These are phyloP conservation scores for Mohoua ochrocephala DNA, from an alignment of 2,113 vertebrate genomes.

Conservation along the genomic window DNA sequence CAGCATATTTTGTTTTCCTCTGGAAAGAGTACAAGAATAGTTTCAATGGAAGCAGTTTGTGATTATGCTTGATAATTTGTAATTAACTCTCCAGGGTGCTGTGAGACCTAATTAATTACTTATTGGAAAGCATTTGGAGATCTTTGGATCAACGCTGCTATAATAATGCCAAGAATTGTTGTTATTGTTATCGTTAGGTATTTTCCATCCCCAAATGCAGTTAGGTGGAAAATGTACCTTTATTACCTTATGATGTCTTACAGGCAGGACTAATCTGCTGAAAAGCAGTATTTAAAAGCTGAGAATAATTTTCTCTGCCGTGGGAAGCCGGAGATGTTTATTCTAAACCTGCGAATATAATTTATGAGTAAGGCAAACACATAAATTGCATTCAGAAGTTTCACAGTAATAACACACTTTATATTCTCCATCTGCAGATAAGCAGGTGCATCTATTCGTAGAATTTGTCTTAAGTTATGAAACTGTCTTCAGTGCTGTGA, in stretches of 20 bases:
- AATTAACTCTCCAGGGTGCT: slow-evolving; percentile 60
- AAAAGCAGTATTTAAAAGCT: slow-evolving; percentile 27
- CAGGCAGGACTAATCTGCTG: not conserved
- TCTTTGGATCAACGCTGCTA: slow-evolving; percentile 39
- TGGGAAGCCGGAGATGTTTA: not conserved
- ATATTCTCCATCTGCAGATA: slow-evolving; percentile 34
- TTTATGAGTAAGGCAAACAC: slow-evolving; percentile 43
- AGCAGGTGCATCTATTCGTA: slow-evolving; percentile 16
- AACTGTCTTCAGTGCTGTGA: not conserved
- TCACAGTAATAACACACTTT: slow-evolving; percentile 14
- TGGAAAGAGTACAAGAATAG: slow-evolving; percentile 37
- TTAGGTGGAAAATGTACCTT: slow-evolving; percentile 24
- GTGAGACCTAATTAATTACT: slow-evolving; percentile 61
- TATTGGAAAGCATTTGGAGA: slow-evolving; percentile 46
- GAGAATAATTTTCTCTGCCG: slow-evolving; percentile 10
- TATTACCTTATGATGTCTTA: slow-evolving; percentile 26
- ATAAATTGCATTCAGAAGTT: slow-evolving; percentile 50
- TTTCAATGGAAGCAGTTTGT: slow-evolving; percentile 35
- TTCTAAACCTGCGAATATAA: slow-evolving; percentile 9
- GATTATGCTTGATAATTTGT: slow-evolving; percentile 51
- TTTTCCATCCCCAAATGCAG: slow-evolving; percentile 1
- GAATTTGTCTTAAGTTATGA: slow-evolving; percentile 3
- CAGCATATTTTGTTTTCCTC: slow-evolving; percentile 36
- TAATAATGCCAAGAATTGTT: slow-evolving; percentile 35
- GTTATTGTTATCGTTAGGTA: not conserved